Percentiles rank a stretch among this genome's conserved stretches.
These are phyloP conservation scores for Dendropsophus ebraccatus DNA, from an alignment of 2,113 vertebrate genomes.

Conservation along the genomic window DNA sequence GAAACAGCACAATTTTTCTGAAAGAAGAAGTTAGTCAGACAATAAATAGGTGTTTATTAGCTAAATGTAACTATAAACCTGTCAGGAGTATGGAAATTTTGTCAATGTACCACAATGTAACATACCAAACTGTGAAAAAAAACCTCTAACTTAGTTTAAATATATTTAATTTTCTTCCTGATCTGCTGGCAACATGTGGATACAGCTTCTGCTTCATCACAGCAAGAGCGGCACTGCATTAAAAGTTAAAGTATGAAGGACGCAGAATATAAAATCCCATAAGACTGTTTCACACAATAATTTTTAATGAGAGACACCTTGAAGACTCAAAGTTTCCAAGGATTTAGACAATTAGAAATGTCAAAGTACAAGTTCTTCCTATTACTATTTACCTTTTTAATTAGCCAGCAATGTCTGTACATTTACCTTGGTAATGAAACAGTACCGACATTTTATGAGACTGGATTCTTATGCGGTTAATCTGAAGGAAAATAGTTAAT, in stretches of 20 bases:
- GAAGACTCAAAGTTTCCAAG: not conserved
- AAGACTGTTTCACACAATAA: slow-evolving; percentile 27
- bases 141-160: not conserved
- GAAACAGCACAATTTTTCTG: too few relatives aligned
- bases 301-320: slow-evolving; percentile 49
- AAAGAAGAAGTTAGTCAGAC: too few relatives aligned
- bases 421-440: too few relatives aligned
- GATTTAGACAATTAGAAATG: slow-evolving; percentile 37
- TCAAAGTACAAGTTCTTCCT: not conserved
- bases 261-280: not conserved
- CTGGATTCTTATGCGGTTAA: too few relatives aligned
- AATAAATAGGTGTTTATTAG: too few relatives aligned
- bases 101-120: not conserved
- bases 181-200: not conserved
- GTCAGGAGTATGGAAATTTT: too few relatives aligned
- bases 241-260: slow-evolving; percentile 13
- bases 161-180: slow-evolving; percentile 1
- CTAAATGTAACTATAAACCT: too few relatives aligned
- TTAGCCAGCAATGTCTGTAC: not conserved
- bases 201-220: slow-evolving; percentile 41
- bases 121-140: too few relatives aligned
- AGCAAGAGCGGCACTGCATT: slow-evolving; percentile 12
- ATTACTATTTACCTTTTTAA: not conserved
- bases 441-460: too few relatives aligned
- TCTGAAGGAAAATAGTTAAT: too few relatives aligned